Base-by-base conservation (phyloP, 1,140 invertebrate genomes). In the Meloidogyne exigua region DNA sequence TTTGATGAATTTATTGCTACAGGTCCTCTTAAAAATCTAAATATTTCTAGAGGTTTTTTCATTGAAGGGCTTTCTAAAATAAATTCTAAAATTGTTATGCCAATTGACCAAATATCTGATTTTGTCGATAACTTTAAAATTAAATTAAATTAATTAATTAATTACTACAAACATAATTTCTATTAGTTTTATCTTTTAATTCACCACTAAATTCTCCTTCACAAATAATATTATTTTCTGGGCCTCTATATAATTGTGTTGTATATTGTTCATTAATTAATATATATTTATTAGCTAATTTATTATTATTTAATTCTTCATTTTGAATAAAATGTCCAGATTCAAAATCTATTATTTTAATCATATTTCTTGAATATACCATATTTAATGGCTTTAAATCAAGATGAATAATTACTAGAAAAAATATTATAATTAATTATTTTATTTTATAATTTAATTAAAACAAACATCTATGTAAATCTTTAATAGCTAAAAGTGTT, bases 261-360 rank as follows among this genome's bases (percentile, higher is more conserved):
- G 18, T 57, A 57, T 57, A 57, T 57, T 57, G 49, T 4, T n/a
- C 7, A 57, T 7, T 1, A 57, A 57, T n/a, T 57, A n/a, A n/a
- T 57, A n/a, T 57, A 57, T n/a, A n/a, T n/a, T 57, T n/a, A 57
- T 57, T 57, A 57, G 49, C 49, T 57, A 57, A 57, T 57, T n/a
- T 57, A 57, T 57, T n/a, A 57, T 57, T 57, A 7, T 57, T 7
- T 9, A 15, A 7, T 57, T 57, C 49, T 57, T 57, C 49, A 57
- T n/a, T 57, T 57, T 57, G 18, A 57, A 57, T 57, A 5, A 57
- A 57, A 1, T 57, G 49, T n/a, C 49, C 49, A n/a, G 49, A 57
- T n/a, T n/a, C 49, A 57, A 57, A 57, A 57, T 57, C 49, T n/a
- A 57, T 57, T 57, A 57, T 57, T 57, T 57, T 57, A 7, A 57